Base-by-base conservation (phyloP, 2,888 invertebrate species). In the Bedellia somnulentella region DNA sequence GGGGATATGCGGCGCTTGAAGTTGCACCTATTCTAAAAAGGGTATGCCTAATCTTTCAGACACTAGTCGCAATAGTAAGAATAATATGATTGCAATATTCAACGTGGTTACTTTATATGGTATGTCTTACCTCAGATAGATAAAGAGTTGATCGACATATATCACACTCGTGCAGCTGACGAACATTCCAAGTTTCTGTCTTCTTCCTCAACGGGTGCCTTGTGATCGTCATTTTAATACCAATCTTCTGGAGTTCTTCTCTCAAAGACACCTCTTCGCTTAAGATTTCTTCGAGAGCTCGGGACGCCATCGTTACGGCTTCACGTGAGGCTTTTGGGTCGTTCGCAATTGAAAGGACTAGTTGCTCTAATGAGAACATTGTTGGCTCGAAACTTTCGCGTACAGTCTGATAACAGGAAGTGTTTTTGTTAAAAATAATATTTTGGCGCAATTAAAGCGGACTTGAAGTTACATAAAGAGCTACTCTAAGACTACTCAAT, bases 311-410 rank as follows among this genome's bases (percentile, higher is more conserved):
- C 42, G 86, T 59, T 30, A 91, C 61, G 8, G 86, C 80, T 32
- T 82, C 81, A 11, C 79, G 57, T 12, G 82, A 78, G 2, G 84
- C 80, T 21, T 83, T 73, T 4, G 77, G 56, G 57, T 90, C 90
- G 21, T 79, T 78, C 2, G 86, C 86, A 37, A 93, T 81, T 23
- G 85, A 83, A 38, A 92, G 79, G 8, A 95, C 58, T 22, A 95
- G 61, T 44, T 87, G 83, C 47, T 94, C 92, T 41, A 93, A 70
- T 0, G 93, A 89, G 59, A 96, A 94, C 79, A 92, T 88, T 1
- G 92, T 87, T 5, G 93, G 92, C 58, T 95, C 94, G 54, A 89
- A 87, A 49, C 89, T 93, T 22, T 84, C 82, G 34, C 85, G 82
- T 34, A 93, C 80, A 45, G 89, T 87, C 89, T 90, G 48, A n/a